Percentiles rank a stretch among this genome's conserved stretches.
These are phyloP conservation scores for Molossus alvarezi DNA, from an alignment of 2,797 vertebrate species.

Conservation along the genomic window DNA sequence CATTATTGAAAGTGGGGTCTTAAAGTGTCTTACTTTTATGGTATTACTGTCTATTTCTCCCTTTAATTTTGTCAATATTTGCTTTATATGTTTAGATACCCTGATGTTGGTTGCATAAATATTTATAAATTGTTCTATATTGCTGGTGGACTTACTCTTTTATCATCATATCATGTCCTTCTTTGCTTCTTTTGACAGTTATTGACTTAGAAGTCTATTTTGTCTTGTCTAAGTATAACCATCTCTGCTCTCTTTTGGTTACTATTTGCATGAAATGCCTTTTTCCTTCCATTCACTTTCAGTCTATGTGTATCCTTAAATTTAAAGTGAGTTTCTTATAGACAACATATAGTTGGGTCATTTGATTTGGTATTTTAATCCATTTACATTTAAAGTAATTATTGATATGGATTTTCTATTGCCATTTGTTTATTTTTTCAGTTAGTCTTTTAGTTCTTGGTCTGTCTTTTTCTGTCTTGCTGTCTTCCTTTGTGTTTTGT, in stretches of 20 bases:
- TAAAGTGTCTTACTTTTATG: neutral
- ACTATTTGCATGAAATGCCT: neutral
- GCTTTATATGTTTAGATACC: neutral
- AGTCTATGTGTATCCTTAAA: neutral
- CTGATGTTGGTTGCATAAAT: neutral
- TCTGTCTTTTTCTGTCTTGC: neutral
- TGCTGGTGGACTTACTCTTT: neutral
- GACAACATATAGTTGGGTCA: neutral
- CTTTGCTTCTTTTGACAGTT: neutral
- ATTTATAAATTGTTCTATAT: neutral
- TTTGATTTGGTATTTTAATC: neutral
- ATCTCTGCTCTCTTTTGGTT: neutral
- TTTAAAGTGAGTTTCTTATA: neutral
- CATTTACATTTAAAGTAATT: neutral
- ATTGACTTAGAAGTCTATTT: conserved; percentile 1
- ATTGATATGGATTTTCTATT: conserved; percentile 18
- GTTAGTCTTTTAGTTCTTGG: neutral
- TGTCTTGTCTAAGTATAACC: neutral
- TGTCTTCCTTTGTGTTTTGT: neutral
- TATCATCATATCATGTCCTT: neutral
- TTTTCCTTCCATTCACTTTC: neutral
- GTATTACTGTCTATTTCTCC: neutral
- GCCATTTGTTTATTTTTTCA: neutral
- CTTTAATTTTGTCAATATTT: conserved; percentile 25
- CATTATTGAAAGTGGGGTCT: neutral